phyloP scores from a whole-genome alignment of 1,140 invertebrate species.

The Neodiprion lecontei region DNA sequence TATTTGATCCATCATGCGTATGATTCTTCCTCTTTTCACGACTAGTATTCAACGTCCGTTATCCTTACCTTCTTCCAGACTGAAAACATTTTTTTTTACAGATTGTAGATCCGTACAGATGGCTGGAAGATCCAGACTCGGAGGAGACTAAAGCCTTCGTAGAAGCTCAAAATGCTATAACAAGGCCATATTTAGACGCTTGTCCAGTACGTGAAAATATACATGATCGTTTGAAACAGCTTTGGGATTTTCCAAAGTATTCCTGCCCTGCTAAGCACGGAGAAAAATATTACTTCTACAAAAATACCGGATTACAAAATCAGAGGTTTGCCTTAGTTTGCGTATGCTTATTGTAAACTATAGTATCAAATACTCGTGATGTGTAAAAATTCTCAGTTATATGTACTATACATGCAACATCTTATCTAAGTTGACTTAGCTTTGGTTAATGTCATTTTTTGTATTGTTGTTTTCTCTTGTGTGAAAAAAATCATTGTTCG shows the following conservation, averaged over 20 bases:
- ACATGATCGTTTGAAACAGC: conserved; percentile 79
- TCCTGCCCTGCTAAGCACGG: conserved; percentile 86
- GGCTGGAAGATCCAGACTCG: conserved; percentile 95
- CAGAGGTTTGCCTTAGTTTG: conserved; percentile 75
- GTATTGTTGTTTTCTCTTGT: background rate
- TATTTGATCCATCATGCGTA: background rate
- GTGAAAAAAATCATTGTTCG: conserved; percentile 14
- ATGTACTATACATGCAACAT: no score
- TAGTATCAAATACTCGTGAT: no score
- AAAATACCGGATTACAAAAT: conserved; percentile 96
- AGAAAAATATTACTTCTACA: conserved; percentile 89
- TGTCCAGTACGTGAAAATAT: conserved; percentile 79
- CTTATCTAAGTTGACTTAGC: conserved; percentile 29
- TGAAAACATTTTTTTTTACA: conserved; percentile 50
- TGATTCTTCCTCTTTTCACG: background rate
- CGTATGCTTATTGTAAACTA: no score
- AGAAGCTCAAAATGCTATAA: conserved; percentile 89
- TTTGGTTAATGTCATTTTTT: conserved; percentile 7
- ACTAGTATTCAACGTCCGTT: conserved; percentile 18
- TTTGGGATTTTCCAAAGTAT: conserved; percentile 98
- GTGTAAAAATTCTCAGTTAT: no score
- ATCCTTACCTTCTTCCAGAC: conserved; percentile 13
- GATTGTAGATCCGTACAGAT: conserved; percentile 93
- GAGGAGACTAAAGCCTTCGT: conserved; percentile 93
- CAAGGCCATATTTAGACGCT: conserved; percentile 82